phyloP scores from a whole-genome alignment of 2,888 invertebrate genomes.

The Ornithoptera priamus region DNA sequence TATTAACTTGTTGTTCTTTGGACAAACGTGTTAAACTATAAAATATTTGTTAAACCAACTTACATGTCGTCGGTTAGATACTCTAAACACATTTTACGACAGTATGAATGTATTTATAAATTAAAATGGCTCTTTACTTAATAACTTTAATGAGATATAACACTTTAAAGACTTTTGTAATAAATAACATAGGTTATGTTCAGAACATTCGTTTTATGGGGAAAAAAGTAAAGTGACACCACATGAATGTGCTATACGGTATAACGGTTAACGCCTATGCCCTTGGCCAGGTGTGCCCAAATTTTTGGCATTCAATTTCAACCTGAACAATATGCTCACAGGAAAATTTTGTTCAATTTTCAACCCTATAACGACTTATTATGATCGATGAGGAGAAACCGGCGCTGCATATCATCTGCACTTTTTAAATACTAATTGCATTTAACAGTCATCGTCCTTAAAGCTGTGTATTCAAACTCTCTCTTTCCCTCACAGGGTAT shows the following conservation, averaged over 20 bases:
- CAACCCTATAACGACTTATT: slow-evolving; percentile 13
- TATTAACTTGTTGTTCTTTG: too few species aligned
- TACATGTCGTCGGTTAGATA: too few species aligned
- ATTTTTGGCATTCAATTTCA: slow-evolving; percentile 29
- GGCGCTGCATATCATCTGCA: slow-evolving; percentile 6
- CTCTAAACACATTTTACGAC: too few species aligned
- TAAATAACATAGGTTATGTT: neutral
- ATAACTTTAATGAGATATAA: neutral
- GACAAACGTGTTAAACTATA: too few species aligned
- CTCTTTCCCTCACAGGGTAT: slow-evolving; percentile 15
- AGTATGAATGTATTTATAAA: neutral
- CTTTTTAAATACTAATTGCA: slow-evolving; percentile 22
- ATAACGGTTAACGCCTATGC: slow-evolving; percentile 26
- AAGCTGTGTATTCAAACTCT: neutral
- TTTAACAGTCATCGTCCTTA: slow-evolving; percentile 13
- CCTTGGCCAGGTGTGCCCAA: slow-evolving; percentile 28
- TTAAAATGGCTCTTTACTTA: neutral
- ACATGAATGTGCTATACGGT: slow-evolving; percentile 13
- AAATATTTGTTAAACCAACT: too few species aligned
- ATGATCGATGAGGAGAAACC: slow-evolving; percentile 5
- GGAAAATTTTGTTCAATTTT: slow-evolving; percentile 13
- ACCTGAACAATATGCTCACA: slow-evolving; percentile 2
- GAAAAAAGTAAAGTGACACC: slow-evolving; percentile 14
- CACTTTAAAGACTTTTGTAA: neutral
- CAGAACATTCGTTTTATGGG: slow-evolving; percentile 4